Evolutionary conservation across 2,113 vertebrate genomes (phyloP).

Genomic region (Syrmaticus mikado): DNA sequence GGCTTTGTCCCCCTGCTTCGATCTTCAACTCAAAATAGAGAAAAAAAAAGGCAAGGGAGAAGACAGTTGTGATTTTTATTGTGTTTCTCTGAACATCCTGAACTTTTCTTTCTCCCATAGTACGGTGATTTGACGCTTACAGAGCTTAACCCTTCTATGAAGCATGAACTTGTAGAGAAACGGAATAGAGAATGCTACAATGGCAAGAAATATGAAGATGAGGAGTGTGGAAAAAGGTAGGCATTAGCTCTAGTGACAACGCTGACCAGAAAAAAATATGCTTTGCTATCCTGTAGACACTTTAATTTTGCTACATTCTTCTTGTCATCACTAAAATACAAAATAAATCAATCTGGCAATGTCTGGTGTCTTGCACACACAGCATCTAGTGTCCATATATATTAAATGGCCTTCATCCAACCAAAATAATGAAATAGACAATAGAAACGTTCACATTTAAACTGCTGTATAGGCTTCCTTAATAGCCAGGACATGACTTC

Average conservation of each 20-base stretch:
- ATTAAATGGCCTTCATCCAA: neutral
- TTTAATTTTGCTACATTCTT: neutral
- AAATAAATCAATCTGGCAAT: neutral
- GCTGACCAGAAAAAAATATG: neutral
- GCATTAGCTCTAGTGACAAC: neutral
- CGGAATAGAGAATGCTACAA: neutral
- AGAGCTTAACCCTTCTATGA: neutral
- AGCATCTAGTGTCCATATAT: neutral
- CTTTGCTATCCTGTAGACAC: neutral
- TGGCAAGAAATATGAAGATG: neutral
- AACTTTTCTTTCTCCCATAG: neutral
- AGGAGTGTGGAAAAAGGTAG: neutral
- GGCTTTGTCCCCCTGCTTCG: rapidly evolving
- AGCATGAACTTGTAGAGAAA: neutral
- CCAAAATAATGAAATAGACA: neutral
- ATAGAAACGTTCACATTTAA: neutral
- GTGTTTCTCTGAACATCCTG: neutral
- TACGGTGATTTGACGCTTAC: neutral
- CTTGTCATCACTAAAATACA: neutral
- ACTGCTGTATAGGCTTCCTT: neutral
- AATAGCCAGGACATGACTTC: neutral
- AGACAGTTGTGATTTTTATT: neutral
- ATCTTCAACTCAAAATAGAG: neutral
- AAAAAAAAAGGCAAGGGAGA: rapidly evolving
- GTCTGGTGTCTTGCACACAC: neutral